phyloP scores from a whole-genome alignment of 2,888 invertebrate genomes.

The Apamea sordens region DNA sequence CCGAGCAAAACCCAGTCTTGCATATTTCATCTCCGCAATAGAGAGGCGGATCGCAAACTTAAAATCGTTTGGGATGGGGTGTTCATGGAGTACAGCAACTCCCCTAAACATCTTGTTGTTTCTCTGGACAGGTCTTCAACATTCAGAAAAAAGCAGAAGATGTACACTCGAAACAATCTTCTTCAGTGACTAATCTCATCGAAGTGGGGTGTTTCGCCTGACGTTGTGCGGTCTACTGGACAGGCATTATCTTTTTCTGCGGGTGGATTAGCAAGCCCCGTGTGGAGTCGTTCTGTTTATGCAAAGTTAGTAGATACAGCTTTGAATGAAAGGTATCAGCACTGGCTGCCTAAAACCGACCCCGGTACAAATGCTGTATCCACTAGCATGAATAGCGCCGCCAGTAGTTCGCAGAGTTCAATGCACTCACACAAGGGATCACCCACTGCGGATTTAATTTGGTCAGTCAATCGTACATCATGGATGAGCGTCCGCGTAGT shows the following conservation, averaged over 20 bases:
- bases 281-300: not conserved
- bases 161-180: not conserved
- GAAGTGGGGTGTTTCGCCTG: not conserved
- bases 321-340: not conserved
- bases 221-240: not conserved
- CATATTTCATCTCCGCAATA: not conserved
- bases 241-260: not conserved
- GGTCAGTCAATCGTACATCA: too few relatives aligned
- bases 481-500: too few relatives aligned
- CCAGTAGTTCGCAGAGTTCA: not conserved
- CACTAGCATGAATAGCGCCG: not conserved
- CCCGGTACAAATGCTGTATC: not conserved
- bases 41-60: not conserved
- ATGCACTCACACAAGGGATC: too few relatives aligned
- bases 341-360: not conserved
- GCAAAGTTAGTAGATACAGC: not conserved
- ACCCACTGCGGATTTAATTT: too few relatives aligned
- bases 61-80: not conserved
- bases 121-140: not conserved
- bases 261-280: not conserved
- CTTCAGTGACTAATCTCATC: not conserved
- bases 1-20: not conserved
- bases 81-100: not conserved
- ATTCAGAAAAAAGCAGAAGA: not conserved
- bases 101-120: not conserved